Conservation (phyloP, 2,113 vertebrate genomes). For the Puma concolor region DNA sequence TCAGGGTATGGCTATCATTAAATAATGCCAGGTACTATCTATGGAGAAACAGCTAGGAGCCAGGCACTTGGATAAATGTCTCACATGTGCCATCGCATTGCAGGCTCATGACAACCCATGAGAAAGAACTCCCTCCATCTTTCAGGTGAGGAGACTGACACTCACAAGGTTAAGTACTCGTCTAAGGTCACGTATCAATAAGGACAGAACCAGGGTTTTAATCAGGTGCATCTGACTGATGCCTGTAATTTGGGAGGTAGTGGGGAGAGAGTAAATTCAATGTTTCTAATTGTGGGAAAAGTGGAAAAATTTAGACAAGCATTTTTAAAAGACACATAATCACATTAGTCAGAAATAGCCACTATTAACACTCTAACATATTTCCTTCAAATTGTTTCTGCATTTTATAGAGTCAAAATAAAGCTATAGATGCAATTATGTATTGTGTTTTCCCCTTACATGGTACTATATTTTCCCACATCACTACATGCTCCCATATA, state of each 20-base stretch:
- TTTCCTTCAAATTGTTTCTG: neutral
- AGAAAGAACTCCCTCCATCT: neutral
- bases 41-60: neutral
- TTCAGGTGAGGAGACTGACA: neutral
- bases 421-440: neutral
- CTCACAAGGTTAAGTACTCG: neutral
- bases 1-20: neutral
- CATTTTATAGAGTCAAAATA: neutral
- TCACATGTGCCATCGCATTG: neutral
- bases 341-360: slow-evolving; percentile 2
- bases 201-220: neutral
- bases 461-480: neutral
- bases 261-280: accelerated
- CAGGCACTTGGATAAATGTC: neutral
- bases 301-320: neutral
- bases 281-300: neutral
- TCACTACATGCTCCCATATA: neutral
- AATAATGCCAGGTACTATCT: neutral
- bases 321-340: neutral
- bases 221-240: neutral
- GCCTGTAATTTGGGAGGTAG: neutral
- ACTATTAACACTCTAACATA: neutral
- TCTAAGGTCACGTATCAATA: neutral
- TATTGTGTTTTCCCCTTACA: neutral
- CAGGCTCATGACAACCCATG: neutral